A percentile compares a stretch with the other conserved stretches of the same genome.
phyloP scores from a whole-genome alignment of 2,888 invertebrate species.

The Noctua comes region DNA sequence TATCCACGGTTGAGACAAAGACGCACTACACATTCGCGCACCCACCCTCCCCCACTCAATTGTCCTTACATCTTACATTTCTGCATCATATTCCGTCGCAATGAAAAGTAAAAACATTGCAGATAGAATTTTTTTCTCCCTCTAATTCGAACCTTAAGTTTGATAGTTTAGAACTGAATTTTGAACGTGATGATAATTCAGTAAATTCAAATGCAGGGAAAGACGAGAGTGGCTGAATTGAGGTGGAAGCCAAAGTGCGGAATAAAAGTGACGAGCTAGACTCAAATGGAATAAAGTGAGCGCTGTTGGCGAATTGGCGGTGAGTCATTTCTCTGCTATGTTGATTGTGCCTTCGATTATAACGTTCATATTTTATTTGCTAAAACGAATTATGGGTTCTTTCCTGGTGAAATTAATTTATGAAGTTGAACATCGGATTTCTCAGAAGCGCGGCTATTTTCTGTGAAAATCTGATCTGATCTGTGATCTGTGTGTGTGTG shows the following conservation, averaged over 20 bases:
- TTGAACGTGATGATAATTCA: slow-evolving; percentile 64
- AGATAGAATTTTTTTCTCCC: slow-evolving; percentile 66
- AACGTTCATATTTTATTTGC: slow-evolving; percentile 50
- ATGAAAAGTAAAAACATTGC: slow-evolving; percentile 89
- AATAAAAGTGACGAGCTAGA: slow-evolving; percentile 87
- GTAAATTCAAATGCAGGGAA: slow-evolving; percentile 86
- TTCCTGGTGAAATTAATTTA: neutral
- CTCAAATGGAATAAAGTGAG: slow-evolving; percentile 70
- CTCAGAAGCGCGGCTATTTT: neutral
- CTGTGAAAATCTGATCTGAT: too few relatives aligned
- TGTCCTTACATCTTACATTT: slow-evolving; percentile 89
- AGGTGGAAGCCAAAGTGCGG: slow-evolving; percentile 88
- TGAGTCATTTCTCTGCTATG: slow-evolving; percentile 55
- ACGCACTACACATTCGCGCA: slow-evolving; percentile 81
- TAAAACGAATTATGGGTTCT: slow-evolving; percentile 3
- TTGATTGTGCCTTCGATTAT: slow-evolving; percentile 65
- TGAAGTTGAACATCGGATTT: neutral
- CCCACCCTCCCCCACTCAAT: slow-evolving; percentile 79
- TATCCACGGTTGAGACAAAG: slow-evolving; percentile 77
- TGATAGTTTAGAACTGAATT: slow-evolving; percentile 57
- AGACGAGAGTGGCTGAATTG: slow-evolving; percentile 88
- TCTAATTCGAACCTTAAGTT: slow-evolving; percentile 55
- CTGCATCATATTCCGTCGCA: slow-evolving; percentile 89
- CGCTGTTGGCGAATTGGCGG: slow-evolving; percentile 67
- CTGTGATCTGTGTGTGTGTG: too few relatives aligned